A percentile compares a stretch with the other conserved stretches of the same genome.
Evolutionary conservation across 2,113 vertebrate genomes (phyloP).

Genomic region (Gambusia affinis): DNA sequence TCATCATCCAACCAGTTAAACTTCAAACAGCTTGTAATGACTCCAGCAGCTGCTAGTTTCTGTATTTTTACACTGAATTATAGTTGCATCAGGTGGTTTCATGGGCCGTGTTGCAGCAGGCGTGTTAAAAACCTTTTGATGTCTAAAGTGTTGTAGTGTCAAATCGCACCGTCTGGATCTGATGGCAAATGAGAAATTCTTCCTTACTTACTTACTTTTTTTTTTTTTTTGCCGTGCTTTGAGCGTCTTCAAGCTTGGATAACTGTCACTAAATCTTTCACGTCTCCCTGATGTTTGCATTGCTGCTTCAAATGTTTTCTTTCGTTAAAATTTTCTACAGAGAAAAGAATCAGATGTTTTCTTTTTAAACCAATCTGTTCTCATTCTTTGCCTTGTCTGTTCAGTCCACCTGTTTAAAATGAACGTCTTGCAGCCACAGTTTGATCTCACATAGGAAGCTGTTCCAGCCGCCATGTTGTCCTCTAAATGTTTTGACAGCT

Average conservation of each 20-base stretch:
- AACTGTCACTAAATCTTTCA: too few species aligned
- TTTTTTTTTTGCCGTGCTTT: too few species aligned
- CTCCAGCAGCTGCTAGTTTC: neutral
- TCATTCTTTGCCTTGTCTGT: neutral
- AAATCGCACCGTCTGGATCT: too few species aligned
- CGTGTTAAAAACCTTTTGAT: too few species aligned
- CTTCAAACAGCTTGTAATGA: neutral
- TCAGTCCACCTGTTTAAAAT: slow-evolving; percentile 68
- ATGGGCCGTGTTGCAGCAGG: neutral
- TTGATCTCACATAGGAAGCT: slow-evolving; percentile 38
- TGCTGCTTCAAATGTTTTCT: neutral
- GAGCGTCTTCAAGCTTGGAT: too few species aligned
- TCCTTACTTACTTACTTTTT: too few species aligned
- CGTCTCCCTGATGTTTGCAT: too few species aligned
- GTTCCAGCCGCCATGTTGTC: slow-evolving; percentile 28
- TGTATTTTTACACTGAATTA: neutral
- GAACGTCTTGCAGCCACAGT: slow-evolving; percentile 32
- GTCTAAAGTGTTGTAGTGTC: too few species aligned
- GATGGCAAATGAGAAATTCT: too few species aligned
- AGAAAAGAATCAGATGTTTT: neutral
- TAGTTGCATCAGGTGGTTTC: neutral
- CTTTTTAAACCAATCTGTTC: neutral
- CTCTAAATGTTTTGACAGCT: slow-evolving; percentile 72
- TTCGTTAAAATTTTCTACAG: neutral
- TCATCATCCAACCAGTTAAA: neutral